These are phyloP conservation scores for Altica lythri DNA, from an alignment of 2,888 invertebrate species.

Conservation along the genomic window DNA sequence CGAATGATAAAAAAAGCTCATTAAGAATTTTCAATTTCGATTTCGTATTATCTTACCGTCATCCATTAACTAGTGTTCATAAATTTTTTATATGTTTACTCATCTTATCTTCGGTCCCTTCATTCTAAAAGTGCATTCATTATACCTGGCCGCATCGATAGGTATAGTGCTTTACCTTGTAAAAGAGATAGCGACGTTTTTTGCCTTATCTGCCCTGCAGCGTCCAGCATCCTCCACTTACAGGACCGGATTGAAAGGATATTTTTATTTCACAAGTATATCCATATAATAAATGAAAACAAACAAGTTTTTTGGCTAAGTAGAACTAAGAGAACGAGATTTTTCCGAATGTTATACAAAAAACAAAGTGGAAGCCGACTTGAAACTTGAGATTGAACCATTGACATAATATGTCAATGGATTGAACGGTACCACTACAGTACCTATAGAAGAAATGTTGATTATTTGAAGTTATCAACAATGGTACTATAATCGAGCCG, in stretches of 20 bases:
- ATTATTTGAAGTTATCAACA: too few species aligned
- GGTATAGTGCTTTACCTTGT: slow-evolving; percentile 50
- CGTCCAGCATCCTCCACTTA: slow-evolving; percentile 10
- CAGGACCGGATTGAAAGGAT: slow-evolving; percentile 21
- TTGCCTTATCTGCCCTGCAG: slow-evolving; percentile 41
- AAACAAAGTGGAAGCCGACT: too few species aligned
- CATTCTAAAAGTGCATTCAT: slow-evolving; percentile 40
- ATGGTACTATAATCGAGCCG: too few species aligned
- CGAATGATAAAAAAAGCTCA: not conserved
- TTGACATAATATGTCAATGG: too few species aligned
- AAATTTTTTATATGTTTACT: slow-evolving; percentile 27
- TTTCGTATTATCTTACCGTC: slow-evolving; percentile 12
- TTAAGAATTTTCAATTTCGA: slow-evolving; percentile 13
- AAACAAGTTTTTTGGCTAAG: too few species aligned
- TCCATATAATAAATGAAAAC: too few species aligned
- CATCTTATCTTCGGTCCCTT: slow-evolving; percentile 39
- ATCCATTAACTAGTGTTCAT: slow-evolving; percentile 25
- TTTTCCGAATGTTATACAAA: too few species aligned
- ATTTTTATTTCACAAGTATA: too few species aligned
- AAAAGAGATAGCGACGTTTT: slow-evolving; percentile 45
- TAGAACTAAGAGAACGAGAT: too few species aligned
- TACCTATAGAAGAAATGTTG: too few species aligned
- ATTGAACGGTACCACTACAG: too few species aligned
- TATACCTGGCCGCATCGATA: slow-evolving; percentile 39
- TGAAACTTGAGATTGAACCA: too few species aligned